Evolutionary conservation across 1,140 invertebrate genomes (phyloP).

Genomic region (Drosophila ogumai): DNA sequence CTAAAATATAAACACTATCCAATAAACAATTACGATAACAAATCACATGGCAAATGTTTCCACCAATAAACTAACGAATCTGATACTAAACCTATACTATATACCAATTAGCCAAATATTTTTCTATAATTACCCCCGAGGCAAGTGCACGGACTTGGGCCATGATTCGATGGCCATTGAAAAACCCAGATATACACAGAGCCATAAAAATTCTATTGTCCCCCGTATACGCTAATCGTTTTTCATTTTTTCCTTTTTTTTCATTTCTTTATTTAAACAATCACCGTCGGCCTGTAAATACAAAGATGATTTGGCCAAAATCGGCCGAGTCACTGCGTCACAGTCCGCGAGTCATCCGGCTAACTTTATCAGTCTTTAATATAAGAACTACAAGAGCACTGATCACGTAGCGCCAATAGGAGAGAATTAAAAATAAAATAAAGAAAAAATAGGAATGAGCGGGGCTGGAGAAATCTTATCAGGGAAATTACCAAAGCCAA

Average conservation of each 20-base stretch:
- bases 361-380: slow-evolving; percentile 49
- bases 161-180: slow-evolving; percentile 37
- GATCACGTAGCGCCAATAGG: slow-evolving; percentile 44
- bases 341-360: slow-evolving; percentile 21
- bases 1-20: slow-evolving; percentile 15
- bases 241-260: slow-evolving; percentile 4
- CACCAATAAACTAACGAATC: slow-evolving; percentile 24
- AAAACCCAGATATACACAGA: slow-evolving; percentile 42
- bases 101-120: slow-evolving; percentile 41
- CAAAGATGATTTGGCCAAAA: slow-evolving; percentile 74
- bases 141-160: slow-evolving; percentile 31
- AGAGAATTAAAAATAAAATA: slow-evolving; percentile 43
- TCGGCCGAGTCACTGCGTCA: slow-evolving; percentile 30
- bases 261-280: slow-evolving; percentile 65
- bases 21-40: slow-evolving; percentile 28
- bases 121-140: slow-evolving; percentile 42
- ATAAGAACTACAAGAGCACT: slow-evolving; percentile 41
- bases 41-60: slow-evolving; percentile 29
- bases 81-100: slow-evolving; percentile 32
- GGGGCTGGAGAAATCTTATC: slow-evolving; percentile 57
- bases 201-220: slow-evolving; percentile 54
- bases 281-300: slow-evolving; percentile 74
- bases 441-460: slow-evolving; percentile 10
- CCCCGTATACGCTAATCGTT: slow-evolving; percentile 61
- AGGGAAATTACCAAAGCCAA: slow-evolving; percentile 67